These are phyloP conservation scores for Akabosia matsudoensis DNA, from an alignment of 1,140 invertebrate genomes.

Conservation along the genomic window DNA sequence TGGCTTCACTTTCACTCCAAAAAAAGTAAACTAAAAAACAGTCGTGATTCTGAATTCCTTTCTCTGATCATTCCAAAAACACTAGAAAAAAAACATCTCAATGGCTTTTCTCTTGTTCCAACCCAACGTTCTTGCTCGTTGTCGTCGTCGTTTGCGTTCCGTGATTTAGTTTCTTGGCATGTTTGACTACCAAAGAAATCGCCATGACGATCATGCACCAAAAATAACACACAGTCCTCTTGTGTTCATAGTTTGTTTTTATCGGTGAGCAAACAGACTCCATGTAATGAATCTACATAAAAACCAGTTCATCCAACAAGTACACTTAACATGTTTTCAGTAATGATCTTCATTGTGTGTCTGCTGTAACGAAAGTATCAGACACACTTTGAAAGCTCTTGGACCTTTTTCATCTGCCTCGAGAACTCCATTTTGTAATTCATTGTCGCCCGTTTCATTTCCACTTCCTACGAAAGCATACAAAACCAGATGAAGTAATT, in stretches of 20 bases:
- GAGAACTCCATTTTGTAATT: not conserved
- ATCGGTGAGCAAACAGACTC: too few relatives aligned
- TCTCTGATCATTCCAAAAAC: not conserved
- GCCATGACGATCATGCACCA: not conserved
- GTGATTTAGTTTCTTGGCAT: slow-evolving; percentile 19
- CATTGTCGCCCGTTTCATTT: not conserved
- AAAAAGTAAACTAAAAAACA: not conserved
- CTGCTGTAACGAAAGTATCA: too few relatives aligned
- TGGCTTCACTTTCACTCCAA: slow-evolving; percentile 8
- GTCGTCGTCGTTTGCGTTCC: not conserved
- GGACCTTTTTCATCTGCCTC: not conserved
- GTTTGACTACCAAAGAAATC: not conserved
- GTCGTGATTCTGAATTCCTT: not conserved
- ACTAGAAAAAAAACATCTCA: not conserved
- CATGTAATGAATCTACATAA: too few relatives aligned
- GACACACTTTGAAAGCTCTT: too few relatives aligned
- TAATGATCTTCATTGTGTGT: too few relatives aligned
- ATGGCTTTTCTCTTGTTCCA: not conserved
- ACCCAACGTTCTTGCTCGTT: not conserved
- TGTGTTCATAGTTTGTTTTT: too few relatives aligned
- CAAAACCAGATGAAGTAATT: too few relatives aligned
- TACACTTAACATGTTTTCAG: too few relatives aligned
- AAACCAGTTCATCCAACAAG: too few relatives aligned
- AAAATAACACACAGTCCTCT: too few relatives aligned
- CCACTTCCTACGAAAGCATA: too few relatives aligned